phyloP scores from a whole-genome alignment of 2,797 vertebrate genomes.

The Vireo griseus region DNA sequence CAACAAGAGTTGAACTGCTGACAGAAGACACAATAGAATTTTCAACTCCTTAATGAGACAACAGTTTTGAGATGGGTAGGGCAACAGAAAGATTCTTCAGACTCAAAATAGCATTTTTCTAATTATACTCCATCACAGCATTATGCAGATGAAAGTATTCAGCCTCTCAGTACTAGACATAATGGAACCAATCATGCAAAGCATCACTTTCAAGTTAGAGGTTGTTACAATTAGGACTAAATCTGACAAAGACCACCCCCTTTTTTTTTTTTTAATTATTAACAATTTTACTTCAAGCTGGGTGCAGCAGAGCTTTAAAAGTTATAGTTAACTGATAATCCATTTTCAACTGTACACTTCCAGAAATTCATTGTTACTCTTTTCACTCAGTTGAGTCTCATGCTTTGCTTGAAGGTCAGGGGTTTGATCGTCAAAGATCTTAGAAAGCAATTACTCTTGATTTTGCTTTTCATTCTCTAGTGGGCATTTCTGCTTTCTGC shows the following conservation, averaged over 20 bases:
- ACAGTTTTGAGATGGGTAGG: neutral
- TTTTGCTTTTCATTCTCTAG: neutral
- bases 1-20: neutral
- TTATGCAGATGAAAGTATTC: slow-evolving; percentile 41
- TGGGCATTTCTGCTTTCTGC: neutral
- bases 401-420: neutral
- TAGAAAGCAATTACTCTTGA: neutral
- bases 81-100: slow-evolving; percentile 6
- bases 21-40: neutral
- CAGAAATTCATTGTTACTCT: neutral
- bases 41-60: neutral
- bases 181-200: slow-evolving; percentile 50
- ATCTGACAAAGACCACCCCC: neutral
- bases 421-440: neutral
- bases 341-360: neutral
- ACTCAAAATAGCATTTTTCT: slow-evolving; percentile 30
- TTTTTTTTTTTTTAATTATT: neutral
- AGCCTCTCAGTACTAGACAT: neutral
- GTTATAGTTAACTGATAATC: neutral
- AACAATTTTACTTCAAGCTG: neutral
- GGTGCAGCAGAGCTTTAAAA: neutral
- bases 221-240: neutral
- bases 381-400: neutral
- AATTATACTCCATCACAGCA: slow-evolving; percentile 22
- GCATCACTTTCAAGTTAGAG: slow-evolving; percentile 6